These are phyloP conservation scores for Stenodera caucasica DNA, from an alignment of 2,888 invertebrate genomes.

Conservation along the genomic window DNA sequence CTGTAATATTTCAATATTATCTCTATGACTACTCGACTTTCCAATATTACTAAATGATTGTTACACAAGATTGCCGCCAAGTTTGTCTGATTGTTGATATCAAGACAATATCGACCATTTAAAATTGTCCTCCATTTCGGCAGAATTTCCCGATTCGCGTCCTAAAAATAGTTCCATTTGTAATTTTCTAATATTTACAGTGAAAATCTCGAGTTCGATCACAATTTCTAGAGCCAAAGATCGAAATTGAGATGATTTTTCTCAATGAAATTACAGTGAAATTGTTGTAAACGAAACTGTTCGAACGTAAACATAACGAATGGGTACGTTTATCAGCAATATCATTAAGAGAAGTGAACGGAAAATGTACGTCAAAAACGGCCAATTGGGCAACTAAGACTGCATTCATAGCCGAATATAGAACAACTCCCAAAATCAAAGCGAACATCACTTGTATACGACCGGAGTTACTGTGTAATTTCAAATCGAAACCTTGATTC, in stretches of 20 bases:
- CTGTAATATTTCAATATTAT: constrained; percentile 36
- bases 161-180: constrained; percentile 26
- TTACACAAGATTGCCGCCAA: constrained; percentile 49
- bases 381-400: constrained; percentile 54
- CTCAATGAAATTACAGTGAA: constrained; percentile 42
- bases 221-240: too few relatives aligned
- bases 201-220: too few relatives aligned
- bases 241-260: too few relatives aligned
- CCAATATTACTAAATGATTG: constrained; percentile 50
- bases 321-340: constrained; percentile 46
- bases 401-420: constrained; percentile 49
- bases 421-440: constrained; percentile 46
- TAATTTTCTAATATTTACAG: too few relatives aligned
- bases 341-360: constrained; percentile 51
- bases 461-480: constrained; percentile 42
- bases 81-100: constrained; percentile 45
- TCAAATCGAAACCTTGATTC: constrained; percentile 51
- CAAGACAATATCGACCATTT: constrained; percentile 50
- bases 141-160: constrained; percentile 25
- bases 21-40: constrained; percentile 50
- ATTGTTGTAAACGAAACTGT: constrained; percentile 52
- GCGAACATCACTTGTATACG: constrained; percentile 46
- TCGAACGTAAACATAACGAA: constrained; percentile 54
- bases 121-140: constrained; percentile 47
- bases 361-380: constrained; percentile 47